Base-by-base conservation (phyloP, 2,113 vertebrate species). In the Gadus chalcogrammus region DNA sequence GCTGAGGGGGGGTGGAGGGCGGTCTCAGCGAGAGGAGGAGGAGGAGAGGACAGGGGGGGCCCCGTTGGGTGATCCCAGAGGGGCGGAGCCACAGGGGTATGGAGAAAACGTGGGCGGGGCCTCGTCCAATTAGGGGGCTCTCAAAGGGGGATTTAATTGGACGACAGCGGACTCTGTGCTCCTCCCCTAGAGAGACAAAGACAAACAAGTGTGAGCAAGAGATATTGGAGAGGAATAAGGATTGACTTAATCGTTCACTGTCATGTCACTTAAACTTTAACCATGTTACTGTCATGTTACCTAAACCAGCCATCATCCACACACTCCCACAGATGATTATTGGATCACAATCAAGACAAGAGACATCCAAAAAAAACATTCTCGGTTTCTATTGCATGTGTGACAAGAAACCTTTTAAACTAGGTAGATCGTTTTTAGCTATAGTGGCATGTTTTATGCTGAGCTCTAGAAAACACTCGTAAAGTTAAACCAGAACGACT, bases 161-260 rank as follows among this genome's bases (percentile, higher is more conserved):
- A 68, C 67, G 60, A 24, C 72, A 63, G 42, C 55, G 31, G 66
- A 48, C 68, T 65, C 68, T 58, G 61, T 55, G 28, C 64, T 76
- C 31, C 68, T 61, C 55, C 55, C 38, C 64, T 74, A 61, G 15
- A 61, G 0, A 59, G 63, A 67, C 18, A 66, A 15, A 13, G 13
- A 66, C 20, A 38, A n/a, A 55, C 8, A 70, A 12, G 72, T 53
- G 52, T 38, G 60, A 28, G 71, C 31, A 63, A 67, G 69, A 24
- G 2, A 28, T 59, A 9, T 31, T 58, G 16, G n/a, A 58, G 24
- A 28, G 71, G 35, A 52, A 38, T 4, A 24, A 68, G 55, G 67
- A 77, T 22, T 42, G 68, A 75, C 75, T 65, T 70, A 66, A 78
- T 68, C 78, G 68, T 72, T 64, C 22, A 59, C 68, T 1, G 20